Percentiles rank a stretch among this genome's conserved stretches.
phyloP scores from a whole-genome alignment of 1,140 invertebrate species.

The Doryteuthis pealeii region DNA sequence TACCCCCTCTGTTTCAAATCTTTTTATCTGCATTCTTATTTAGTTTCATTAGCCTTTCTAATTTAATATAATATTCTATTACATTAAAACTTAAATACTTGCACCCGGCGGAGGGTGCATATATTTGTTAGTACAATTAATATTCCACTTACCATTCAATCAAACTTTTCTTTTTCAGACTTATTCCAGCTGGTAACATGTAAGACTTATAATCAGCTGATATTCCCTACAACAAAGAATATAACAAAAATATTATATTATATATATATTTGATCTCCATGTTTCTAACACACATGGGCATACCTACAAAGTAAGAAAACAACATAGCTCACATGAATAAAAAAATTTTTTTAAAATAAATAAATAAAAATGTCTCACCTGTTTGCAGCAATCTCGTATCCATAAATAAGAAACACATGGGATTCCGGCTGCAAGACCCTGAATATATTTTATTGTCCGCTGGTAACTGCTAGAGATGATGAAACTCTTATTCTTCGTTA shows the following conservation, averaged over 20 bases:
- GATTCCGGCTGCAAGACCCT: conserved; percentile 56
- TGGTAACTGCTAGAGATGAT: conserved; percentile 55
- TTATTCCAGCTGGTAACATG: conserved; percentile 56
- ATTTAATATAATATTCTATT: too few relatives aligned
- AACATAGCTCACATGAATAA: neutral
- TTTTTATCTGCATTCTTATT: too few relatives aligned
- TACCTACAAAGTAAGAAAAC: too few relatives aligned
- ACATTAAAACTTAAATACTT: too few relatives aligned
- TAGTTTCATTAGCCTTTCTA: too few relatives aligned
- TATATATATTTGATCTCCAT: too few relatives aligned
- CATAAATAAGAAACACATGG: conserved; percentile 58
- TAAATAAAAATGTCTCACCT: conserved; percentile 35
- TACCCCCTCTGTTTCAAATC: too few relatives aligned
- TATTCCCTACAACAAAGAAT: conserved; percentile 24
- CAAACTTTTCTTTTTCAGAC: conserved; percentile 46
- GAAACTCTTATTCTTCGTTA: conserved; percentile 30
- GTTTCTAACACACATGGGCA: too few relatives aligned
- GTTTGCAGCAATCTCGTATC: conserved; percentile 52
- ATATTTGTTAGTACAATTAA: too few relatives aligned
- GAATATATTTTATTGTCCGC: conserved; percentile 59
- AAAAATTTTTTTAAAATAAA: too few relatives aligned
- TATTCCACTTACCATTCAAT: conserved; percentile 50
- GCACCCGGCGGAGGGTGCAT: too few relatives aligned
- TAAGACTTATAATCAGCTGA: conserved; percentile 46
- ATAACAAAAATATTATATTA: neutral